phyloP scores from a whole-genome alignment of 2,113 vertebrate genomes.

The Eolophus roseicapilla region DNA sequence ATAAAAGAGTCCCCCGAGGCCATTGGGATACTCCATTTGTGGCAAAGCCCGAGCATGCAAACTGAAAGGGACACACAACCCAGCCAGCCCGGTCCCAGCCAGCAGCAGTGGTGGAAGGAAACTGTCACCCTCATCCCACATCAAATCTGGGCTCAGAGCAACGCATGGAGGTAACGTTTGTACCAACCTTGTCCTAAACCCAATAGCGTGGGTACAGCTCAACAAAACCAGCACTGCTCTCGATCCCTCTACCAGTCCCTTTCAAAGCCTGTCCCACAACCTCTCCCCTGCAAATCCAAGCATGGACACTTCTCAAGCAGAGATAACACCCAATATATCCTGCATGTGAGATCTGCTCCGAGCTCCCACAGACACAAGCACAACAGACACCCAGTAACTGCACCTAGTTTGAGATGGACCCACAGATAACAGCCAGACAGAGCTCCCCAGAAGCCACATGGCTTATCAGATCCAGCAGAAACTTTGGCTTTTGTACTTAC shows the following conservation, averaged over 20 bases:
- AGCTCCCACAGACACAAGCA: not conserved
- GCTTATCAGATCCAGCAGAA: not conserved
- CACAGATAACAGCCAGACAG: not conserved
- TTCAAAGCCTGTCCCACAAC: not conserved
- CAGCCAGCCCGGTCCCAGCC: not conserved
- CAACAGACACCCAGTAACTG: not conserved
- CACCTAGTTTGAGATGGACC: not conserved
- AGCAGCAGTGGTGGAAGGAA: not conserved
- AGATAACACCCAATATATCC: not conserved
- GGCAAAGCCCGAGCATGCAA: not conserved
- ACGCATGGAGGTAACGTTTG: accelerated
- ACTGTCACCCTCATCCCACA: not conserved
- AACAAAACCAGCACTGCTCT: accelerated
- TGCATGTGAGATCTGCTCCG: not conserved
- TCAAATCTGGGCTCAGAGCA: not conserved
- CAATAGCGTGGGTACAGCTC: not conserved
- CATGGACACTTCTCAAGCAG: not conserved
- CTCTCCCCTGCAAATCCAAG: not conserved
- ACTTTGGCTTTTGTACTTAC: not conserved
- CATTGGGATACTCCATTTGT: not conserved
- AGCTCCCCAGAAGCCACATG: not conserved
- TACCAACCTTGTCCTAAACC: not conserved
- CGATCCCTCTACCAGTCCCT: not conserved
- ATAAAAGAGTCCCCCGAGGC: not conserved
- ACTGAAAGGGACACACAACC: not conserved